Base-by-base conservation (phyloP, 1,140 invertebrate genomes). In the Chrysopa pallens region DNA sequence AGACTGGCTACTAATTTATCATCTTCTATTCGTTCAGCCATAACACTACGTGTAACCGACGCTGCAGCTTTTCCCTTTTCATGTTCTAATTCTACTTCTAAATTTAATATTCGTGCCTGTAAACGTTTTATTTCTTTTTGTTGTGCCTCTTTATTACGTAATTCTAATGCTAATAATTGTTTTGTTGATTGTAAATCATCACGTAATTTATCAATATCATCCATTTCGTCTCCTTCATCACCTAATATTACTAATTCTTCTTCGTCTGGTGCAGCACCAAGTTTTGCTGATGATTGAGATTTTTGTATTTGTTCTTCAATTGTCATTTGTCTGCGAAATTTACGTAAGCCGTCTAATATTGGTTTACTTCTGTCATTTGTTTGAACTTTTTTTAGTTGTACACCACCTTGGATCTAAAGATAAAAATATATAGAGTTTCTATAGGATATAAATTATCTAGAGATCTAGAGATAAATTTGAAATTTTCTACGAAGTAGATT, bases 121-220 rank as follows among this genome's bases (percentile, higher is more conserved):
- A 91, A 65, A 49, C 83, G 73, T 56, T 88, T 85, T 53, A 88
- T 91, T 57, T 88, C 85, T 50, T 85, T 74, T 46, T 84, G 81
- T 48, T 86, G 69, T 1, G 83, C 80, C 57, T 87, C 82, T 56
- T 86, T 88, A 52, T 86, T 86, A 55, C 84, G 70, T 46, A 90
- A 61, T 63, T 91, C 87, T 36, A 87, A 64, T 2, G 85, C 84
- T 45, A 91, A 62, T 69, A 90, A 79, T 62, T 90, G 85, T 62
- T 91, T 91, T 2, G 84, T 88, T 43, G 84, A 88, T 57, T 90
- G 86, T 31, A 91, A 67, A 59, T 90, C 87, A 52, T 91, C 87
- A 45, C 86, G 70, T n/a, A 88, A 77, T 56, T 82, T 84, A 52
- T 90, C 85, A 50, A 89, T 89, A 50, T 91, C 85, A 47, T 91